Evolutionary conservation across 2,113 vertebrate genomes (phyloP).

Genomic region (Gadus macrocephalus): DNA sequence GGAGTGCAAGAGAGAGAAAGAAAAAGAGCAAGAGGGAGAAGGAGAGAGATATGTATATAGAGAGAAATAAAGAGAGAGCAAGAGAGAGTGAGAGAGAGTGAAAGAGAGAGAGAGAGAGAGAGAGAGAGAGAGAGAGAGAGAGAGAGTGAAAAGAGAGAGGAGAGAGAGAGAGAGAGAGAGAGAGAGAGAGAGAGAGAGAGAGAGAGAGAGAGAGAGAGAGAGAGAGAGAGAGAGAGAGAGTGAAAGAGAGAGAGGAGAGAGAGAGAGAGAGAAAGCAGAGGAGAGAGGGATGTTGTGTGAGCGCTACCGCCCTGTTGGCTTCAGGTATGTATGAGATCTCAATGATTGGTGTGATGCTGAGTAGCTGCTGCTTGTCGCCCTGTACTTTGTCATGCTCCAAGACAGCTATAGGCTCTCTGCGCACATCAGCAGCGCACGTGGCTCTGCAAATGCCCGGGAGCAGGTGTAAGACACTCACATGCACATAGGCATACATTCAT

Average conservation of each 20-base stretch:
- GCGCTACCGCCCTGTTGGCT: constrained; percentile 1
- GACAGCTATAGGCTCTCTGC: background rate
- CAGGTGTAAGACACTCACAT: background rate
- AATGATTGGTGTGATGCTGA: constrained; percentile 4
- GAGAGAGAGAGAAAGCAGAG: no score
- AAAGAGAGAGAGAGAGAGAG: background rate
- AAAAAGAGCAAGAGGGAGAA: no score
- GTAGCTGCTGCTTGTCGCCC: background rate
- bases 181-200: no score
- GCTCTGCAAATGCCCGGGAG: background rate
- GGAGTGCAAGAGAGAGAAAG: no score
- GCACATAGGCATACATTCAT: constrained; percentile 11
- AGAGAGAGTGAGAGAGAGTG: background rate
- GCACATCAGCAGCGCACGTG: background rate
- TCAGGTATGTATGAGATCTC: background rate
- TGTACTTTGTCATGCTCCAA: background rate
- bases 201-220: background rate
- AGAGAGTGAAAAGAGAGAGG: background rate
- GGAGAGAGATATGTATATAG: background rate
- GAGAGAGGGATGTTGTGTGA: background rate
- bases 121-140: background rate
- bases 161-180: no score
- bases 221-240: background rate
- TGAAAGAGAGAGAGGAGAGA: background rate
- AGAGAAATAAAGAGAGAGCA: background rate